Evolutionary conservation across 30 jellyfish, hydroid and myxozoan genomes (phyloP), one percentile per base, ranked within the genome.

Genomic region (Turritopsis rubra): DNA sequence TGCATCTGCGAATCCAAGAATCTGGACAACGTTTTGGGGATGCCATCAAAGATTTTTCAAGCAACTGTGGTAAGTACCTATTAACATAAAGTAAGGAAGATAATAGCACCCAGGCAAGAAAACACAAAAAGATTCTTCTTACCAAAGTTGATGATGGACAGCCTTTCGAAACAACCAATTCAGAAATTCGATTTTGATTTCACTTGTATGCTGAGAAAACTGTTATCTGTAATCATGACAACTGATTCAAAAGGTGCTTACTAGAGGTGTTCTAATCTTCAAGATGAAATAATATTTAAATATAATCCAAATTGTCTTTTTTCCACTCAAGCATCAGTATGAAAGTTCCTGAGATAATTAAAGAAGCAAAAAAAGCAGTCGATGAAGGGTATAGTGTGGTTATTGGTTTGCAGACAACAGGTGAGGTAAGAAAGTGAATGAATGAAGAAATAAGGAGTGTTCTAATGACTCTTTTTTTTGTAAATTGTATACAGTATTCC

Each of bases 351-450:
- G 94, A 75, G 75, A 93, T 93, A 31, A 93, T 88, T 21, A 88
- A 88, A 73, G 95, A 84, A 66, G 89, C 98, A 17, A 93, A 85
- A 75, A 66, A 81, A 29, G 96, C 96, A 5, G 27, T 93, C 41
- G 75, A 31, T 18, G 86, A 88, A 28, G 96, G 96, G 1, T 85
- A 88, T 81, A 84, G 90, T 71, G 96, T 93, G 52, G 98, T 93
- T 1, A 93, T 93, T 72, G 98, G 98, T n/a, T 88, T 93, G 22
- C 98, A 93, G 72, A 93, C 98, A 23, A 93, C 98, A 29, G 98
- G 98, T 1, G 98, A 93, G 88, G 97, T 91, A 82, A 19, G 31
- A 68, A n/a, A 41, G 60, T 41, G 60, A 41, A 41, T 41, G 60
- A 41, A 41, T 41, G 60, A 41, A 41, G 5, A 41, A 41, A 3